These are phyloP conservation scores for Melanargia galathea DNA, from an alignment of 2,888 invertebrate genomes.

Conservation along the genomic window DNA sequence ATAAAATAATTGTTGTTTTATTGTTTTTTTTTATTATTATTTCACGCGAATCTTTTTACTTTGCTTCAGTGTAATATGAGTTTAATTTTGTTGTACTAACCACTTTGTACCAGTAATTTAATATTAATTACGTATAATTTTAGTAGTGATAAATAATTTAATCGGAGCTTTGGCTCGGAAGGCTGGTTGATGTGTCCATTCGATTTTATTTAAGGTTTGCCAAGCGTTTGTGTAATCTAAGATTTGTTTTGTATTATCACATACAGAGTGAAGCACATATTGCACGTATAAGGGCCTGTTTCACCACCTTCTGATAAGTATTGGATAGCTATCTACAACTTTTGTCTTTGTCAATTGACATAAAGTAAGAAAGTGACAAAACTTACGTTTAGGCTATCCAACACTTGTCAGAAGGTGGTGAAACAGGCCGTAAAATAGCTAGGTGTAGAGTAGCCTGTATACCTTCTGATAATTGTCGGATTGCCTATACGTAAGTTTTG, in stretches of 20 bases:
- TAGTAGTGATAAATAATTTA: slow-evolving; percentile 53
- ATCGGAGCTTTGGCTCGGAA: slow-evolving; percentile 56
- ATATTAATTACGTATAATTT: slow-evolving; percentile 48
- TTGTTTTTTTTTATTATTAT: slow-evolving; percentile 12
- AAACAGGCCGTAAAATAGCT: too few species aligned
- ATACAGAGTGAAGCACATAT: slow-evolving; percentile 32
- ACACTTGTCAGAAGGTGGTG: too few species aligned
- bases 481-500: too few species aligned
- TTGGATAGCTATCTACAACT: too few species aligned
- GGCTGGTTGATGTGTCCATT: slow-evolving; percentile 80
- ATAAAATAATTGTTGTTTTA: not conserved
- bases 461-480: too few species aligned
- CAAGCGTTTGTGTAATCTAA: slow-evolving; percentile 25
- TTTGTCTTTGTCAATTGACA: too few species aligned
- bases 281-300: slow-evolving; percentile 27
- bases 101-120: slow-evolving; percentile 41
- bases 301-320: too few species aligned
- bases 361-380: too few species aligned
- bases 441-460: too few species aligned
- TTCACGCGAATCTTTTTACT: slow-evolving; percentile 16
- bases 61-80: slow-evolving; percentile 25
- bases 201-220: slow-evolving; percentile 54
- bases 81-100: slow-evolving; percentile 54
- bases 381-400: too few species aligned
- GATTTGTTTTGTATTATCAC: slow-evolving; percentile 28